A percentile compares a stretch with the other conserved stretches of the same genome.
Conservation (phyloP, 2,888 invertebrate species). For the Molorchus minor region DNA sequence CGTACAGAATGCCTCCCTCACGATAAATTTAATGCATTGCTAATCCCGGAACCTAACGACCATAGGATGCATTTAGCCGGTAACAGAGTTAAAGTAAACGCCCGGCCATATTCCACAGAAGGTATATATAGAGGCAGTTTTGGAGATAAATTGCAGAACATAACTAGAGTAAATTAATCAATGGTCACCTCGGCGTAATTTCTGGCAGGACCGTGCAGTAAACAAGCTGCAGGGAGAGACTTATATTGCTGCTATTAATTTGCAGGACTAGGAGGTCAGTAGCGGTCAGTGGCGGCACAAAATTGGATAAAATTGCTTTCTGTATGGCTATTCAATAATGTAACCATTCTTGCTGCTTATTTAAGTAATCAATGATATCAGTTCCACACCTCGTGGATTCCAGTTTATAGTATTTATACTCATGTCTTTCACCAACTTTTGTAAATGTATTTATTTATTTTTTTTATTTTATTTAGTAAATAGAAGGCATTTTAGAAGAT, state of each 20-base stretch:
- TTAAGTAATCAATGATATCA: too few relatives aligned
- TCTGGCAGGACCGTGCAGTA: conserved; percentile 54
- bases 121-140: conserved; percentile 40
- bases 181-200: conserved; percentile 58
- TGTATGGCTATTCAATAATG: too few relatives aligned
- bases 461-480: too few relatives aligned
- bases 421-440: too few relatives aligned
- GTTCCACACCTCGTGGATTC: too few relatives aligned
- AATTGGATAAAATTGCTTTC: too few relatives aligned
- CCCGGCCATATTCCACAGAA: neutral
- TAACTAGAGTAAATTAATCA: conserved; percentile 57
- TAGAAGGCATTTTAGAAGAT: too few relatives aligned
- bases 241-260: conserved; percentile 64
- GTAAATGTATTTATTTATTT: too few relatives aligned
- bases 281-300: too few relatives aligned
- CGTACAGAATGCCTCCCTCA: neutral
- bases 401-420: too few relatives aligned
- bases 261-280: conserved; percentile 49
- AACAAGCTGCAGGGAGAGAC: conserved; percentile 60
- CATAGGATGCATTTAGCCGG: conserved; percentile 22
- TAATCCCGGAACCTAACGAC: neutral
- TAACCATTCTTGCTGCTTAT: too few relatives aligned
- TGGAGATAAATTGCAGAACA: conserved; percentile 51
- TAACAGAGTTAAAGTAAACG: conserved; percentile 36
- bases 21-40: neutral